Base-by-base conservation (phyloP, 2,797 vertebrate genomes). In the Acanthurus leucopareius region DNA sequence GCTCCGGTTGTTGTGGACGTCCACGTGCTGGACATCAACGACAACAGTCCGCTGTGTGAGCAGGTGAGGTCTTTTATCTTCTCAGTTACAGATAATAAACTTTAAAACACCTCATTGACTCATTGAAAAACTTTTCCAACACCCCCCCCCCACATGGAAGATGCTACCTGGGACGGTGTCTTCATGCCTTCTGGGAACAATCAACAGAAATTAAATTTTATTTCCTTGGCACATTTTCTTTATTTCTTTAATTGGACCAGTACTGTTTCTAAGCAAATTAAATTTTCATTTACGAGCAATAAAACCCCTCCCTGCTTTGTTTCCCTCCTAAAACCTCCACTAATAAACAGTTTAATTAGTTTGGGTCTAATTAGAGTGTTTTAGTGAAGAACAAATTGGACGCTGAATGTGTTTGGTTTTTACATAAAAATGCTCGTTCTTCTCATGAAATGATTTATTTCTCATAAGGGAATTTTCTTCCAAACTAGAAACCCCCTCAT, bases 21-120 rank as follows among this genome's bases (percentile, higher is more conserved):
- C 82, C 96, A 96, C 22, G 96, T 99, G 69, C 88, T 99, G 85
- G 98, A 99, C 90, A 95, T 97, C 90, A 99, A 99, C 25, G 98
- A 99, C 92, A 99, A 99, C 94, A 97, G 94, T 83, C 98, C 98
- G 0, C 92, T 96, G 86, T 99, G 98, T 28, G 95, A 97, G 19
- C 96, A 99, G 97, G 98, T 99, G 87, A 92, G 90, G 52, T 32
- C 6, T 3, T 10, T 14, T 35, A 45, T 7, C 17, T 28, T 20
- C 11, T 38, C 2, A 3, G 15, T 47, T 3, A 4, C 52, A 73
- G 19, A 25, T 58, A 2, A 51, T 15, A 16, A 22, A 40, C 25
- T 57, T 38, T 7, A 10, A 72, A 19, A 1, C 28, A 14, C 48
- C 67, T 38, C 1, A 42, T 4, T n/a, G 7, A 53, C 45, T 6